Conservation (phyloP, 2,797 vertebrate genomes). For the Xiphophorus birchmanni region DNA sequence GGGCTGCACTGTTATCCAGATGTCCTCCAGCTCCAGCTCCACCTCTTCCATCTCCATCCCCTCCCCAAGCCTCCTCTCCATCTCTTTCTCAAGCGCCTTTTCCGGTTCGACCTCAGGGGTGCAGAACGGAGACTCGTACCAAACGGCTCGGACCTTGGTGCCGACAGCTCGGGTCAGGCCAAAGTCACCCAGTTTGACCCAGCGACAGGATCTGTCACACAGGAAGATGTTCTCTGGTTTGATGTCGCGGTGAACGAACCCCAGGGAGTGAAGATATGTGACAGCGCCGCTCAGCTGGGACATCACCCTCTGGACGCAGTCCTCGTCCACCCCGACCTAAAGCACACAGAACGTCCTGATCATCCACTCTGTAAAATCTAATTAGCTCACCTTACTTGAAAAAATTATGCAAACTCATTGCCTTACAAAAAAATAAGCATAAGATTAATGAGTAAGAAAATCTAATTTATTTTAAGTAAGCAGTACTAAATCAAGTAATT, state of each 20-base stretch:
- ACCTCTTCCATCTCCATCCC: constrained; percentile 50
- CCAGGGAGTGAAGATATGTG: constrained; percentile 89
- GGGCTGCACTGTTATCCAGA: constrained; percentile 86
- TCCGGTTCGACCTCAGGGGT: constrained; percentile 73
- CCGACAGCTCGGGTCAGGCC: constrained; percentile 84
- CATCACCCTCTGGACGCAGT: constrained; percentile 86
- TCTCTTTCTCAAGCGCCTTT: constrained; percentile 70
- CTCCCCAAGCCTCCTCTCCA: constrained; percentile 28
- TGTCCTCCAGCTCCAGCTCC: constrained; percentile 66
- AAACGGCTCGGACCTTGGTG: constrained; percentile 72
- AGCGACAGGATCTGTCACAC: constrained; percentile 83
- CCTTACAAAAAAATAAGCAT: no score
- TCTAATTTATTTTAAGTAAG: no score
- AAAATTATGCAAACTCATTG: no score
- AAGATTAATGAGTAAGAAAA: no score
- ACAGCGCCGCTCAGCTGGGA: constrained; percentile 90
- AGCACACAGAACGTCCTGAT: constrained; percentile 33
- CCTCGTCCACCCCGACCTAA: constrained; percentile 86
- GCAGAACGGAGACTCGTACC: constrained; percentile 89
- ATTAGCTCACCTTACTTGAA: no score
- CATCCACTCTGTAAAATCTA: no score
- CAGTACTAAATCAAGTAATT: no score
- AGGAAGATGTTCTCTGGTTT: constrained; percentile 97
- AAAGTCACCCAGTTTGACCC: constrained; percentile 93
- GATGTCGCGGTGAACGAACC: constrained; percentile 95